Base-by-base conservation (phyloP, 2,113 vertebrate genomes). In the Sebastes schlegelii region DNA sequence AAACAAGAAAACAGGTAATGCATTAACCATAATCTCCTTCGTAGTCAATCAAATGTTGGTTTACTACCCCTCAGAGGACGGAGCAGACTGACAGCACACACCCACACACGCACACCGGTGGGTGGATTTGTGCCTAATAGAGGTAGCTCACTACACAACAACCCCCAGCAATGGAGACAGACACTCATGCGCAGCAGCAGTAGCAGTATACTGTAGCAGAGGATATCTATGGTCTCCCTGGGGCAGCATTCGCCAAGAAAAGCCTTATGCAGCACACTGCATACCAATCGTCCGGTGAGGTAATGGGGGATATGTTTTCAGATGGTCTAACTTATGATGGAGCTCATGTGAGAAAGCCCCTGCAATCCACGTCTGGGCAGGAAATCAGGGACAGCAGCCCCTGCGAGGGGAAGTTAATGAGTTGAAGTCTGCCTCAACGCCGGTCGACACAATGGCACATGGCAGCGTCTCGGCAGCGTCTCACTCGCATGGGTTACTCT, bases 291-390 rank as follows among this genome's bases (percentile, higher is more conserved):
- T 80, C 78, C 70, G 7, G 81, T 80, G 86, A 92, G 92, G 91
- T 93, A 92, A 91, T 58, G 73, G 71, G 86, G 88, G 86, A 87
- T 88, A 82, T 92, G 89, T 93, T 89, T 90, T 94, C 92, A 93
- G 88, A 92, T 91, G 90, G 86, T 93, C 79, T 57, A 90, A 90
- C 90, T 91, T 92, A 92, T 91, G 92, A 75, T 80, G 84, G 74
- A 83, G 84, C 86, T 92, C 87, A 77, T 91, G 86, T 85, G 83
- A 86, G 77, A 83, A 88, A 86, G 84, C 78, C 77, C 82, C 83
- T 84, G 86, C 80, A 80, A 89, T 89, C 82, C 79, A 46, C 23
- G 74, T 63, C 85, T 87, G 86, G 85, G 82, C 74, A 80, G 77
- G 64, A 74, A 85, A 86, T 88, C 86, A 83, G 79, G 74, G 81